Percentiles rank a stretch among this genome's conserved stretches.
Conservation (phyloP, 1,140 invertebrate species). For the Lerema accius region DNA sequence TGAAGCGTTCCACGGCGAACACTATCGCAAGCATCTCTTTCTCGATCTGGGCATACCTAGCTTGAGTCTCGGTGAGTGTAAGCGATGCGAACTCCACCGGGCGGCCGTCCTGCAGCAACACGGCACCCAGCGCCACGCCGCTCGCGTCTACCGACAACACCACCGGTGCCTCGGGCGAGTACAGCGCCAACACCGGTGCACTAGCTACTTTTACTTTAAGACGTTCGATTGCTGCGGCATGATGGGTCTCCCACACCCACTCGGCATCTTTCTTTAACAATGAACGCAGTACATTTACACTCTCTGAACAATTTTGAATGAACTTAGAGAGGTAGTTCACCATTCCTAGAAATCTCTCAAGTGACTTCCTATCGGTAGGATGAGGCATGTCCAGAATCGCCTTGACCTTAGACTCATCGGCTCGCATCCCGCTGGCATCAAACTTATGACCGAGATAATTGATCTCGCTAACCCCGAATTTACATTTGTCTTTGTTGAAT, state of each 20-base stretch:
- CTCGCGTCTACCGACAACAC: constrained; percentile 31
- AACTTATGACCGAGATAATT: constrained; percentile 31
- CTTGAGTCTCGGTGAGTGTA: constrained; percentile 56
- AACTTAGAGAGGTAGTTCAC: constrained; percentile 36
- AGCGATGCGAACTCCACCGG: constrained; percentile 35
- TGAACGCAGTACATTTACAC: constrained; percentile 26
- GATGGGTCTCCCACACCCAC: constrained; percentile 21
- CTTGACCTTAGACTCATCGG: constrained; percentile 19
- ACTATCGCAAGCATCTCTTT: constrained; percentile 82
- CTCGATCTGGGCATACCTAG: constrained; percentile 69
- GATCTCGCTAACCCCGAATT: constrained; percentile 7
- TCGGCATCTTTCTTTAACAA: constrained; percentile 34
- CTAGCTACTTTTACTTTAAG: constrained; percentile 11
- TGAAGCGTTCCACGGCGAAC: constrained; percentile 49
- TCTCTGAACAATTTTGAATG: constrained; percentile 36
- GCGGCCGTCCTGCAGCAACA: constrained; percentile 39
- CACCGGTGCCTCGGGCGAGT: constrained; percentile 10
- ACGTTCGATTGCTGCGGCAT: not conserved
- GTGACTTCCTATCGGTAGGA: constrained; percentile 14
- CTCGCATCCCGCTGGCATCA: constrained; percentile 13
- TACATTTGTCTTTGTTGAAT: constrained; percentile 14
- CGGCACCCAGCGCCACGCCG: constrained; percentile 14
- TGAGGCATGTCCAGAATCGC: constrained; percentile 26
- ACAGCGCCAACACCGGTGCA: constrained; percentile 34
- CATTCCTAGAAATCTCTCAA: constrained; percentile 34